phyloP scores from a whole-genome alignment of 1,140 invertebrate species.

The Schlechtendalia chinensis region DNA sequence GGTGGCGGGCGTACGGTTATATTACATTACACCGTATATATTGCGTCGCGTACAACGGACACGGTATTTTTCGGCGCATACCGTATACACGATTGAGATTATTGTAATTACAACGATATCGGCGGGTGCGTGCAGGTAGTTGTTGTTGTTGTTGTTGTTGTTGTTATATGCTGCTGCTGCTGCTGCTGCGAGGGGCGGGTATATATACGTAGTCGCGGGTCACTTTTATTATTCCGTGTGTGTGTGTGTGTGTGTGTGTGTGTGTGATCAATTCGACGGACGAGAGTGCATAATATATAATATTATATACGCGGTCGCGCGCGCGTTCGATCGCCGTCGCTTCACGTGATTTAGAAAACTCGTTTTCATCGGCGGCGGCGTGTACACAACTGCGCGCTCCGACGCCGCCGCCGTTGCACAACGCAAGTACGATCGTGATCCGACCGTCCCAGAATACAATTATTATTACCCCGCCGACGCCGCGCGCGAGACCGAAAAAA shows the following conservation, averaged over 20 bases:
- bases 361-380: conserved; percentile 29
- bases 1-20: background rate
- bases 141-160: conserved; percentile 16
- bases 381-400: background rate
- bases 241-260: background rate
- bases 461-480: conserved; percentile 14
- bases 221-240: background rate
- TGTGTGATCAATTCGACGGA: conserved; percentile 37
- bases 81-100: conserved; percentile 16
- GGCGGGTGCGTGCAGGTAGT: conserved; percentile 36
- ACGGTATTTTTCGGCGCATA: conserved; percentile 20
- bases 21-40: background rate
- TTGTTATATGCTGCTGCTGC: background rate
- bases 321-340: background rate
- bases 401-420: background rate
- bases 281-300: conserved; percentile 11
- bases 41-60: background rate
- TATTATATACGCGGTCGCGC: conserved; percentile 3
- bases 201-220: background rate
- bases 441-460: conserved; percentile 40
- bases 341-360: conserved; percentile 19
- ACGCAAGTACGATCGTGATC: conserved; percentile 24
- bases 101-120: conserved; percentile 39
- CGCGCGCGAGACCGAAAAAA: background rate
- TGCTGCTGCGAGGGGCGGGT: background rate